phyloP scores from a whole-genome alignment of 1,140 invertebrate genomes.

The Leptonema lineaticorne region DNA sequence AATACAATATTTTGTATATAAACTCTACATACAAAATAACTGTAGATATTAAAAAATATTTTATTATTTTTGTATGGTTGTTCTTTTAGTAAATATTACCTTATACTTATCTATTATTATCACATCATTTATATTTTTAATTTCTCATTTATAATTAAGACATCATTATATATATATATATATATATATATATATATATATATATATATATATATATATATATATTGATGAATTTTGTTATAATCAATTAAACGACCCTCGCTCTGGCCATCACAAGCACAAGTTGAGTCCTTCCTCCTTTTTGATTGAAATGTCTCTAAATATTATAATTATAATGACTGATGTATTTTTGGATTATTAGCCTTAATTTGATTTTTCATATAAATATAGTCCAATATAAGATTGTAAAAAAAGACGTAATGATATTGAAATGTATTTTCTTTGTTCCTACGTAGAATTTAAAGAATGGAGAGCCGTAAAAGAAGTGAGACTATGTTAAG shows the following conservation, averaged over 20 bases:
- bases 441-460: slow-evolving; percentile 39
- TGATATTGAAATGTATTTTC: slow-evolving; percentile 34
- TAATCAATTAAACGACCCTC: slow-evolving; percentile 16
- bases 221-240: too few species aligned
- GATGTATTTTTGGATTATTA: slow-evolving; percentile 42
- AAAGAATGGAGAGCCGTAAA: slow-evolving; percentile 24
- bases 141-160: too few species aligned
- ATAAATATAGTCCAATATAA: slow-evolving; percentile 17
- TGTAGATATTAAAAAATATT: too few species aligned
- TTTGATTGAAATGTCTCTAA: slow-evolving; percentile 32
- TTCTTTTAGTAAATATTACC: too few species aligned
- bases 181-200: too few species aligned
- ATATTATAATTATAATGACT: slow-evolving; percentile 38
- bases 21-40: too few species aligned
- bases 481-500: neutral
- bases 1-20: too few species aligned
- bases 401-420: slow-evolving; percentile 18
- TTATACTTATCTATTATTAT: too few species aligned
- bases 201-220: too few species aligned
- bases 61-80: too few species aligned
- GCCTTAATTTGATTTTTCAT: slow-evolving; percentile 35
- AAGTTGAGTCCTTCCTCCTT: slow-evolving; percentile 39
- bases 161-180: too few species aligned
- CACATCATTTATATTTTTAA: too few species aligned
- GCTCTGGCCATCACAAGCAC: slow-evolving; percentile 30